phyloP scores from a whole-genome alignment of 2,888 invertebrate genomes.

The Caenorhabditis japonica region DNA sequence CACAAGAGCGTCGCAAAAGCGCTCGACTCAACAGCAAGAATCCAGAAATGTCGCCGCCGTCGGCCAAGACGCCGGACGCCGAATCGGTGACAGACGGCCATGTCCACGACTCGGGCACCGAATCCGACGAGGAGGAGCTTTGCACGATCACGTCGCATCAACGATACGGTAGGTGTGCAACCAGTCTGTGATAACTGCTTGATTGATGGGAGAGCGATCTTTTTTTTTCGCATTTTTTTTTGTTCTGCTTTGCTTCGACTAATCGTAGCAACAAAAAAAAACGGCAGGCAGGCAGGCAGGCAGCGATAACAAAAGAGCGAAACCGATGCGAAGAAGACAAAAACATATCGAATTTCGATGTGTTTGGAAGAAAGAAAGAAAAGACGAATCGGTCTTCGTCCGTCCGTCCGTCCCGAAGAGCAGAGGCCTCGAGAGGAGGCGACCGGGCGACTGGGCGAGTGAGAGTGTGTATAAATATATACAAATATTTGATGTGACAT shows the following conservation, averaged over 20 bases:
- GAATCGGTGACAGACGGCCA: not conserved
- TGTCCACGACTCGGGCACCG: slow-evolving; percentile 64
- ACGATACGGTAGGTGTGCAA: slow-evolving; percentile 6
- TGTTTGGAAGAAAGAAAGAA: not conserved
- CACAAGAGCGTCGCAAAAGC: slow-evolving; percentile 43
- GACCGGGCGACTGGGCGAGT: not conserved
- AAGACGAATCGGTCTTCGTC: slow-evolving; percentile 19
- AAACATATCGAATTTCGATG: slow-evolving; percentile 46
- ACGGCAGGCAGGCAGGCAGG: no score
- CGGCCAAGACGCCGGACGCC: slow-evolving; percentile 1
- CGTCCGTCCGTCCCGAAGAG: no score
- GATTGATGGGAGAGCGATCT: no score
- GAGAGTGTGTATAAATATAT: slow-evolving; percentile 39
- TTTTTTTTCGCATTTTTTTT: no score
- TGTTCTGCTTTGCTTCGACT: no score
- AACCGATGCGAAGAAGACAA: slow-evolving; percentile 1
- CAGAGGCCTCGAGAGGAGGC: not conserved
- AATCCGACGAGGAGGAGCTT: slow-evolving; percentile 64
- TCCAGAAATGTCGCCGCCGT: not conserved
- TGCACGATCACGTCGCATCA: slow-evolving; percentile 10
- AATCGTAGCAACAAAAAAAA: no score
- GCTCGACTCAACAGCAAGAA: slow-evolving; percentile 36
- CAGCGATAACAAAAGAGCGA: not conserved
- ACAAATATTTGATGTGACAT: slow-evolving; percentile 45
- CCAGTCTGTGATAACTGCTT: no score